Evolutionary conservation across 2,797 vertebrate species (phyloP).

Genomic region (Sarcoramphus papa): DNA sequence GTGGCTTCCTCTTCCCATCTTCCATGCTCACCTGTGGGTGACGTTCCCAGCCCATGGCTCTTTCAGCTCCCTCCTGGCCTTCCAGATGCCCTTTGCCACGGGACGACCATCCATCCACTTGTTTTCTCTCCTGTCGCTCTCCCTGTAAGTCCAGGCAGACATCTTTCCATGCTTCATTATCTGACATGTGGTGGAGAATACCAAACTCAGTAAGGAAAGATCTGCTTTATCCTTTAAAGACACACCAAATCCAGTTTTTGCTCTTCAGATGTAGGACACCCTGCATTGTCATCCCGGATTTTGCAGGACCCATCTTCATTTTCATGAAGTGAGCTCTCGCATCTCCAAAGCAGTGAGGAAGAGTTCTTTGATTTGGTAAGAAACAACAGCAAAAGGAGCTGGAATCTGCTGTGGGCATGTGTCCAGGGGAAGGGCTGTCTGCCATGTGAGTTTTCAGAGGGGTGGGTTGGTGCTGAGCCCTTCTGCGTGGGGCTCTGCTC

Average conservation of each 20-base stretch:
- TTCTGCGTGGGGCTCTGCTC: background rate
- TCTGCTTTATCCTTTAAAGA: background rate
- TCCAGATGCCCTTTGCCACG: background rate
- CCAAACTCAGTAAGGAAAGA: background rate
- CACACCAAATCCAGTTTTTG: background rate
- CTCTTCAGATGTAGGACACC: background rate
- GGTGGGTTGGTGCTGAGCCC: background rate
- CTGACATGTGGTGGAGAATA: background rate
- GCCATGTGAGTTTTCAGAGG: background rate
- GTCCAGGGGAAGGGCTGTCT: background rate
- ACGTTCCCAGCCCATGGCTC: fast-evolving
- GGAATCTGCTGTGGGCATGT: background rate
- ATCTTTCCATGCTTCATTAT: background rate
- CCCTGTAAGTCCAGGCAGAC: background rate
- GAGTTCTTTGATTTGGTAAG: background rate
- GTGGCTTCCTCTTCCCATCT: background rate
- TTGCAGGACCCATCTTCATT: background rate
- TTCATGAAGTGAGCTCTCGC: background rate
- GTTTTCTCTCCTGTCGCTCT: background rate
- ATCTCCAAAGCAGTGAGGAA: fast-evolving
- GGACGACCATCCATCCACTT: background rate
- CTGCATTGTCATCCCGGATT: background rate
- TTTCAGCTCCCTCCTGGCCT: background rate
- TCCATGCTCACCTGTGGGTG: background rate
- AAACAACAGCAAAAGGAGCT: background rate